phyloP scores from a whole-genome alignment of 2,797 vertebrate genomes.

The Acridotheres tristis region DNA sequence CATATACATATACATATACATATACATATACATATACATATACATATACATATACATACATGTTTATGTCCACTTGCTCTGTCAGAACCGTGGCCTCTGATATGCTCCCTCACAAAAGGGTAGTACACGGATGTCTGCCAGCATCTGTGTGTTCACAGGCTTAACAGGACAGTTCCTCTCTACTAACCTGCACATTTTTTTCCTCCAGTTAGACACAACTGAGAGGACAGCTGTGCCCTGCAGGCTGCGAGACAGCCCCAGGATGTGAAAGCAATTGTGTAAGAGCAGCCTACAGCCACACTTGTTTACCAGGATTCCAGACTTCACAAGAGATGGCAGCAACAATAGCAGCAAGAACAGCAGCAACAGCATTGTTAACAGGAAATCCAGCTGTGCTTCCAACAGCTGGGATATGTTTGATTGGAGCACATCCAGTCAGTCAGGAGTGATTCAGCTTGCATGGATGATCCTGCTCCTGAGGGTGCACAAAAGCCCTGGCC shows the following conservation, averaged over 20 bases:
- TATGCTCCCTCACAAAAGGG: background rate
- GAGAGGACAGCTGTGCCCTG: background rate
- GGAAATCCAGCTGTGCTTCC: background rate
- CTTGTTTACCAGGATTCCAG: background rate
- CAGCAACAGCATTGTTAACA: background rate
- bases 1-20: no score
- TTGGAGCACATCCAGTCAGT: background rate
- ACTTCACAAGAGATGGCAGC: background rate
- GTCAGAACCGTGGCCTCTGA: background rate
- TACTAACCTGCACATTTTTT: background rate
- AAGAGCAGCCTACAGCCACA: background rate
- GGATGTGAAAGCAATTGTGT: background rate
- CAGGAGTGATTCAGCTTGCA: background rate
- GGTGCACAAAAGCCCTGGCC: background rate
- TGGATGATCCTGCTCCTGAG: fast-evolving
- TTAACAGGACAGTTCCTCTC: background rate
- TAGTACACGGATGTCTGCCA: background rate
- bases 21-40: no score
- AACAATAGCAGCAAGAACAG: background rate
- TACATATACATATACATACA: no score
- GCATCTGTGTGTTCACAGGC: background rate
- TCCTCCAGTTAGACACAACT: background rate
- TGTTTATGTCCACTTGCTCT: background rate
- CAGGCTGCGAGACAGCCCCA: background rate
- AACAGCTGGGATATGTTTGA: background rate